Conservation (phyloP, 1,140 invertebrate species). For the Drosophila insularis region DNA sequence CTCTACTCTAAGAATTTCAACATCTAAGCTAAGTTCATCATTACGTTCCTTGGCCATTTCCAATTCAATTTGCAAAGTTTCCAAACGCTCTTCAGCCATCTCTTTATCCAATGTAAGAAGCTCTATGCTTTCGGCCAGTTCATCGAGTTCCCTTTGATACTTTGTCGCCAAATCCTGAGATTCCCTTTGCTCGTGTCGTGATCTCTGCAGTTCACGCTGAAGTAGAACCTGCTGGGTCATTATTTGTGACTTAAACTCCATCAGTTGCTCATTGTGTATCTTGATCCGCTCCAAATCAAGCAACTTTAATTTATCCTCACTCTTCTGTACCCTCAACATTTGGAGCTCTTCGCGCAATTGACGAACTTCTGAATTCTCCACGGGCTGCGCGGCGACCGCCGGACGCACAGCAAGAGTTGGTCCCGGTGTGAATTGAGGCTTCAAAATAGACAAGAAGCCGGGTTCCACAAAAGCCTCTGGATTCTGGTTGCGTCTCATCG, state of each 20-base stretch:
- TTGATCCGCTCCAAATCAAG: slow-evolving; percentile 94
- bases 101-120: slow-evolving; percentile 98
- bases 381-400: slow-evolving; percentile 61
- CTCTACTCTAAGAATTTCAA: slow-evolving; percentile 95
- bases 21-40: slow-evolving; percentile 95
- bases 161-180: slow-evolving; percentile 90
- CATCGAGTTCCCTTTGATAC: slow-evolving; percentile 94
- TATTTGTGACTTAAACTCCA: slow-evolving; percentile 96
- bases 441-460: slow-evolving; percentile 94
- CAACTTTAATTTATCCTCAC: slow-evolving; percentile 93
- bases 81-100: slow-evolving; percentile 98
- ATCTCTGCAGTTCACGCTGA: slow-evolving; percentile 93
- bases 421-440: slow-evolving; percentile 93
- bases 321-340: slow-evolving; percentile 91
- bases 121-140: slow-evolving; percentile 95
- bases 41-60: slow-evolving; percentile 93
- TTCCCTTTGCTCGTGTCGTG: slow-evolving; percentile 92
- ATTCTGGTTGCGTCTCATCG: slow-evolving; percentile 43
- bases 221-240: slow-evolving; percentile 95
- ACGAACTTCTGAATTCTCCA: slow-evolving; percentile 88
- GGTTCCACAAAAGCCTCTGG: slow-evolving; percentile 85
- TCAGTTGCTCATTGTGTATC: slow-evolving; percentile 92
- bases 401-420: slow-evolving; percentile 87
- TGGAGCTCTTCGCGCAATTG: slow-evolving; percentile 95
- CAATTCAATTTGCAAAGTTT: slow-evolving; percentile 94